Evolutionary conservation across 2,113 vertebrate species (phyloP).

Genomic region (Euleptes europaea): DNA sequence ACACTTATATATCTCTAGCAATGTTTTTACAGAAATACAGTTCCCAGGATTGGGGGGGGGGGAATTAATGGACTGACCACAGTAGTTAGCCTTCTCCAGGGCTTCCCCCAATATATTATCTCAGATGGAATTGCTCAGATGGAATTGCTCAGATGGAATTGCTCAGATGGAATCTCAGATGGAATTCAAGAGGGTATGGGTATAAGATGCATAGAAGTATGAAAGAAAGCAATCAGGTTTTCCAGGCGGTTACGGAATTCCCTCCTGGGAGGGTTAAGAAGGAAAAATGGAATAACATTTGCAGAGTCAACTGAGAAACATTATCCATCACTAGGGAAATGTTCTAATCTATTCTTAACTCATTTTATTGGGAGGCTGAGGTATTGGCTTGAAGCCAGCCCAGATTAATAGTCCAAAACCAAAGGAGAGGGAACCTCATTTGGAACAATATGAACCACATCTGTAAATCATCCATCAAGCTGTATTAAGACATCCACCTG

Average conservation of each 20-base stretch:
- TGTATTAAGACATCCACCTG: constrained; percentile 49
- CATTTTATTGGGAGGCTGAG: constrained; percentile 59
- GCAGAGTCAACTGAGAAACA: constrained; percentile 42
- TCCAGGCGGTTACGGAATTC: constrained; percentile 43
- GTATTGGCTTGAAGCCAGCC: constrained; percentile 53
- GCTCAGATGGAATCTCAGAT: no score
- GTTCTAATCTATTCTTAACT: constrained; percentile 70
- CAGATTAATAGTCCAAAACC: constrained; percentile 55
- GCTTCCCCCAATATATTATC: background rate
- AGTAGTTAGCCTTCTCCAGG: background rate
- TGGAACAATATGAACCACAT: constrained; percentile 52
- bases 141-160: no score
- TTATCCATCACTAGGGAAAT: constrained; percentile 58
- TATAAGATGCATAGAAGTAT: constrained; percentile 9
- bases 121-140: no score
- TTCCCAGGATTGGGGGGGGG: background rate
- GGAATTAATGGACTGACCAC: background rate
- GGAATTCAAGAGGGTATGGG: background rate
- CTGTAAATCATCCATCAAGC: constrained; percentile 52
- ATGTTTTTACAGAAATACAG: background rate
- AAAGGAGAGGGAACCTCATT: constrained; percentile 20
- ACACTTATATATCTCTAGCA: background rate
- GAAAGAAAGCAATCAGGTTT: constrained; percentile 20
- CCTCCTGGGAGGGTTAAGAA: constrained; percentile 10
- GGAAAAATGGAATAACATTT: constrained; percentile 48